These are phyloP conservation scores for Bathynomus jamesi DNA, from an alignment of 1,140 invertebrate species.

Conservation along the genomic window DNA sequence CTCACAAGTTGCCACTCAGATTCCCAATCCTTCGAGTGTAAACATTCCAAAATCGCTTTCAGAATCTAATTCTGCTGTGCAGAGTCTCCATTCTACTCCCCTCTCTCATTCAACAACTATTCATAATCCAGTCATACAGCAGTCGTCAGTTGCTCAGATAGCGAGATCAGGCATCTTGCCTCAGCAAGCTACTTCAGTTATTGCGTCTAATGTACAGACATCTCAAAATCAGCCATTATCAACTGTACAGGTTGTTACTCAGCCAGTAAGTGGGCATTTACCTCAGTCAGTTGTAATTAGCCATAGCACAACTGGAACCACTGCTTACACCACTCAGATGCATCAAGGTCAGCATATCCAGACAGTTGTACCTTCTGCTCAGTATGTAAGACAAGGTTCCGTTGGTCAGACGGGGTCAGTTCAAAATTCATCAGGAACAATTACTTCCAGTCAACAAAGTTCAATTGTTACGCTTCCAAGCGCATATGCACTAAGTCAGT, in stretches of 20 bases:
- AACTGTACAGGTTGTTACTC: background rate
- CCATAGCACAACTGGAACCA: background rate
- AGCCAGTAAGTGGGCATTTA: background rate
- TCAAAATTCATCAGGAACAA: background rate
- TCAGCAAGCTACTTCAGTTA: background rate
- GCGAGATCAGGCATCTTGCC: background rate
- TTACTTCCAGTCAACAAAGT: background rate
- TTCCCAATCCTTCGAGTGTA: slow-evolving; percentile 31
- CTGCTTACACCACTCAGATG: background rate
- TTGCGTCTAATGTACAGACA: background rate
- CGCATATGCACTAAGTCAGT: background rate
- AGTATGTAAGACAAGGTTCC: background rate
- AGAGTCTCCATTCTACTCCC: background rate
- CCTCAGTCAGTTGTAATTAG: background rate
- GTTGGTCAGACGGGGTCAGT: background rate
- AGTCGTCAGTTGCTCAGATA: background rate
- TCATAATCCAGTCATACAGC: too few species aligned
- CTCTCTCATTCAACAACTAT: too few species aligned
- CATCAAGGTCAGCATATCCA: background rate
- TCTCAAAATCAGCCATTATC: background rate
- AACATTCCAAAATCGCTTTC: slow-evolving; percentile 7
- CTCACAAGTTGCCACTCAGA: slow-evolving; percentile 22
- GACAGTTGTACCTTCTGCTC: background rate
- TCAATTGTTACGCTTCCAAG: background rate
- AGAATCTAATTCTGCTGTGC: background rate